Base-by-base conservation (phyloP, 2,888 invertebrate genomes). In the Dynastes maya region DNA sequence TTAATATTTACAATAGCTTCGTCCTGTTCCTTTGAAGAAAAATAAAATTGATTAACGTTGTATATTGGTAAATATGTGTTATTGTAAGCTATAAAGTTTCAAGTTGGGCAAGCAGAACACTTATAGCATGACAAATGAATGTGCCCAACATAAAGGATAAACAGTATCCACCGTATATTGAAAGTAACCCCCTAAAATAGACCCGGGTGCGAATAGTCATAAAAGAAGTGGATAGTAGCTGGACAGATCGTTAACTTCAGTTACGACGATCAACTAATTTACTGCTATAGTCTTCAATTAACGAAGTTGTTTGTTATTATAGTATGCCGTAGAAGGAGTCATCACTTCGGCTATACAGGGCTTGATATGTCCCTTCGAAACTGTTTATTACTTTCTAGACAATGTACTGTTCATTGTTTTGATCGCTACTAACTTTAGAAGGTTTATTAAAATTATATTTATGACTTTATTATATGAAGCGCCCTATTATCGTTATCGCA, bases 231-330 rank as follows among this genome's bases (percentile, higher is more conserved):
- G 79, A 77, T 77, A 58, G 79, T 78, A 78, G 78, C 75, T 74
- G 78, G 75, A 78, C 78, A 78, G 78, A 78, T 58, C 78, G 78
- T 78, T 78, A 78, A 78, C 45, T 78, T 75, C 58, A 68, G 78
- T 78, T 75, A 78, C 78, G 75, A 75, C 78, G 79, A 79, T 79
- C 79, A 79, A 77, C 71, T 77, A 79, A 79, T 79, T 79, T 77
- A 79, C 77, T 79, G 72, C 84, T 83, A 84, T 85, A 86, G 85
- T 87, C 87, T 87, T 88, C 88, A 88, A 88, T 88, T 88, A 88
- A 87, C 86, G 85, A 87, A 88, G 85, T 88, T 87, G 85, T 85
- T 85, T 86, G 87, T 85, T 86, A 86, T 86, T 86, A 85, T 85
- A 85, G 84, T 85, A 84, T 75, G 65, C 67, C 53, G 65, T 55